A percentile compares a stretch with the other conserved stretches of the same genome.
These are phyloP conservation scores for Myripristis murdjan DNA, from an alignment of 2,797 vertebrate species.

Conservation along the genomic window DNA sequence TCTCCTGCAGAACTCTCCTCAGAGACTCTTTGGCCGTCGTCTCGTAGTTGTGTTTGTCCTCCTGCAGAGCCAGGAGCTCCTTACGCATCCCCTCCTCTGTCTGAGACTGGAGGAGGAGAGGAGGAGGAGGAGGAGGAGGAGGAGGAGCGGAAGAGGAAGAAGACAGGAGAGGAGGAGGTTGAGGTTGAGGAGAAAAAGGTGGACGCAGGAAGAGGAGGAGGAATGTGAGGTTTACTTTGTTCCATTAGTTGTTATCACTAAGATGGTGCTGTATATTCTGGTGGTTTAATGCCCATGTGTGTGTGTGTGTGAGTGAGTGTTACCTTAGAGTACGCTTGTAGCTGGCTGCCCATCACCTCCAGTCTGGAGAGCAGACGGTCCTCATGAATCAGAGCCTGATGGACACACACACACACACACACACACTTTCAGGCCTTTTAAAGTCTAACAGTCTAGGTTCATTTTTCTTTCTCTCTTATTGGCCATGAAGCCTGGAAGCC, in stretches of 20 bases:
- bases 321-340: conserved; percentile 98
- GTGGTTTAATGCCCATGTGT: conserved; percentile 53
- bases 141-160: too few relatives aligned
- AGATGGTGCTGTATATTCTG: too few relatives aligned
- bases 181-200: too few relatives aligned
- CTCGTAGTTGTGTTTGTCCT: conserved; percentile 99
- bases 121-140: not conserved
- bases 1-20: conserved; percentile 98
- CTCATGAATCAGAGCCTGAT: conserved; percentile 99
- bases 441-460: too few relatives aligned
- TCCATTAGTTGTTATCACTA: not conserved
- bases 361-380: conserved; percentile 97
- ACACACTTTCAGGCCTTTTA: too few relatives aligned
- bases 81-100: conserved; percentile 98
- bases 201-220: not conserved
- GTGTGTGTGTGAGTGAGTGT: conserved; percentile 55
- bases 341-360: conserved; percentile 99
- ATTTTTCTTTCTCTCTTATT: too few relatives aligned
- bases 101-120: conserved; percentile 89
- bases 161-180: not conserved
- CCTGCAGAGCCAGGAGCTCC: conserved; percentile 95
- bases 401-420: conserved; percentile 23
- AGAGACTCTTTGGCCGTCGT: conserved; percentile 98
- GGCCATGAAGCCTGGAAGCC: too few relatives aligned
- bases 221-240: not conserved